These are phyloP conservation scores for Eupeodes luniger DNA, from an alignment of 2,888 invertebrate genomes.

Conservation along the genomic window DNA sequence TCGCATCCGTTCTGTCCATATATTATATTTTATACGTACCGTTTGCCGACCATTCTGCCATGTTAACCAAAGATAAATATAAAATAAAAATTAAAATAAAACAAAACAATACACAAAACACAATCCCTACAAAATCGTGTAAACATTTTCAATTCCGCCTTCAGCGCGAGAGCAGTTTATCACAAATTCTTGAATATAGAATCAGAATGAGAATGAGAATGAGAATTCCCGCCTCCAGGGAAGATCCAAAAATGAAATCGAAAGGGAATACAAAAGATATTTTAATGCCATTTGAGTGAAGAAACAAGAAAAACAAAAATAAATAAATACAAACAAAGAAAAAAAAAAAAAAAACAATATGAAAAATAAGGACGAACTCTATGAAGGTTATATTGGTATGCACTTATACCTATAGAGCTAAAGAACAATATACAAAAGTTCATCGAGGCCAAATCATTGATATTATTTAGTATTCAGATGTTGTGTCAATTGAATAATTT, in stretches of 20 bases:
- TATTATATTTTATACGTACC: too few species aligned
- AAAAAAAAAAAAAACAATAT: background rate
- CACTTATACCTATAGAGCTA: background rate
- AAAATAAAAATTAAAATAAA: background rate
- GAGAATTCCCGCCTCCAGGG: slow-evolving; percentile 5
- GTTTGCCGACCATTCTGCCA: background rate
- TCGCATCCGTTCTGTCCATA: background rate
- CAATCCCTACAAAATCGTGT: slow-evolving; percentile 62
- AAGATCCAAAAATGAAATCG: slow-evolving; percentile 46
- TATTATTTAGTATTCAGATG: slow-evolving; percentile 63
- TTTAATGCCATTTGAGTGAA: slow-evolving; percentile 39
- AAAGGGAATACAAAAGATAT: slow-evolving; percentile 50
- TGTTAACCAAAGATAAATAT: slow-evolving; percentile 44
- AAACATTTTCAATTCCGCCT: slow-evolving; percentile 46
- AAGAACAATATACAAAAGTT: slow-evolving; percentile 24
- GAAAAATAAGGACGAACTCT: background rate
- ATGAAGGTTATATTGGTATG: too few species aligned
- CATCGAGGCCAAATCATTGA: slow-evolving; percentile 10
- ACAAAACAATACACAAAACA: slow-evolving; percentile 19
- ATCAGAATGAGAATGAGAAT: slow-evolving; percentile 3
- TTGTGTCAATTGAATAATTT: slow-evolving; percentile 70
- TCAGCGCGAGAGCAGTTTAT: slow-evolving; percentile 21
- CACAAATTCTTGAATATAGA: slow-evolving; percentile 37
- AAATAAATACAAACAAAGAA: background rate
- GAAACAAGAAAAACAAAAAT: background rate